Evolutionary conservation across 2,888 invertebrate species (phyloP), one percentile per base, ranked within the genome.

Genomic region (Chrysina gloriosa): DNA sequence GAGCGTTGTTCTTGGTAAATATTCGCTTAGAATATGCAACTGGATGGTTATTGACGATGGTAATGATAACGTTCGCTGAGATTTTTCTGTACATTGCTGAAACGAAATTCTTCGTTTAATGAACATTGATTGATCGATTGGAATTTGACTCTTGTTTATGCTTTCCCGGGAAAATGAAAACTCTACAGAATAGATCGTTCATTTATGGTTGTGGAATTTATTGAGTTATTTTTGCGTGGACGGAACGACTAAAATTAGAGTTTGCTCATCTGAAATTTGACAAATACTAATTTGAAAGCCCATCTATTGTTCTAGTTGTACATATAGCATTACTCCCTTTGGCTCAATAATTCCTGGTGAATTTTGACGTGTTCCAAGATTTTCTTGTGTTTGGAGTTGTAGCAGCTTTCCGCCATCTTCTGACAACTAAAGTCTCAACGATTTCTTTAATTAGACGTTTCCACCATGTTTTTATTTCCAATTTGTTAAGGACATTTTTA

Each of bases 11-110:
- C 23, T 34, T 21, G 9, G 39, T 39, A n/a, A n/a, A n/a, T n/a
- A 58, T 58, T 58, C 39, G 14, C 14, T 39, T 58, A 39, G 27
- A 27, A 58, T 42, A 58, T 58, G 42, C 58, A 58, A 58, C 58
- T n/a, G n/a, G n/a, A n/a, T n/a, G n/a, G n/a, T n/a, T n/a, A 39
- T 58, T 11, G 25, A 6, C 9, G 36, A 23, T 16, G 36, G 25
- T 34, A 7, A 42, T 34, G 42, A 58, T 58, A 42, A 42, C 7
- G 16, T 42, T 16, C 39, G 14, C n/a, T 27, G 23, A 7, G 14
- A 9, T 16, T 23, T 27, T 42, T 58, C 25, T 58, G 42, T 56
- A 58, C 58, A 27, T 42, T 58, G 42, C 58, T 36, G 34, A 11
- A 23, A n/a, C 58, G 6, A 16, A 58, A 39, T 34, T 23, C 42